phyloP scores from a whole-genome alignment of 2,113 vertebrate genomes.

The Lagopus leucura region DNA sequence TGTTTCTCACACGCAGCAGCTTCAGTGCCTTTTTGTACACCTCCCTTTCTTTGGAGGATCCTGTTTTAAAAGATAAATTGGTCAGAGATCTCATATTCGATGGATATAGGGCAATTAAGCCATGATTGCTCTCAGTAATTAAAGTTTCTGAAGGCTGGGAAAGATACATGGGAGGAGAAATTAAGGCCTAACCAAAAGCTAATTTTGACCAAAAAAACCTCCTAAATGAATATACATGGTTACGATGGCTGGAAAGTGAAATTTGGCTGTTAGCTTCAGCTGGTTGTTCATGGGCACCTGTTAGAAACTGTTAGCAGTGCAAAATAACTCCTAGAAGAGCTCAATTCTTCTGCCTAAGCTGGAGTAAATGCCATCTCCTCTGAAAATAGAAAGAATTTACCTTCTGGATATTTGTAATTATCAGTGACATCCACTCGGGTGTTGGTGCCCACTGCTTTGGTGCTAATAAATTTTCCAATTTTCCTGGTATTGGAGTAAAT shows the following conservation, averaged over 20 bases:
- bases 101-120: not conserved
- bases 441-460: slow-evolving; percentile 82
- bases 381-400: slow-evolving; percentile 61
- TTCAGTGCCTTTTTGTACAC: slow-evolving; percentile 66
- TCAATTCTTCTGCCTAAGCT: not conserved
- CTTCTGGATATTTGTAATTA: slow-evolving; percentile 86
- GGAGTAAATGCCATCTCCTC: not conserved
- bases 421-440: slow-evolving; percentile 78
- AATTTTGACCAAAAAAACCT: not conserved
- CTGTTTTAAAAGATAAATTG: slow-evolving; percentile 10
- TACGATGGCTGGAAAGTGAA: not conserved
- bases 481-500: slow-evolving; percentile 67
- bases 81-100: not conserved
- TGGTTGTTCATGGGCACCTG: not conserved
- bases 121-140: not conserved
- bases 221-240: not conserved
- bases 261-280: not conserved
- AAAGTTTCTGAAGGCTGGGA: not conserved
- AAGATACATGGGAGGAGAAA: not conserved
- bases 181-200: not conserved
- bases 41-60: slow-evolving; percentile 52
- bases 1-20: slow-evolving; percentile 36
- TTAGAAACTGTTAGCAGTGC: not conserved
- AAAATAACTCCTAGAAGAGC: not conserved
- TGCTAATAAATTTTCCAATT: slow-evolving; percentile 83